Evolutionary conservation across 2,113 vertebrate species (phyloP).

Genomic region (Periophthalmus modestus): DNA sequence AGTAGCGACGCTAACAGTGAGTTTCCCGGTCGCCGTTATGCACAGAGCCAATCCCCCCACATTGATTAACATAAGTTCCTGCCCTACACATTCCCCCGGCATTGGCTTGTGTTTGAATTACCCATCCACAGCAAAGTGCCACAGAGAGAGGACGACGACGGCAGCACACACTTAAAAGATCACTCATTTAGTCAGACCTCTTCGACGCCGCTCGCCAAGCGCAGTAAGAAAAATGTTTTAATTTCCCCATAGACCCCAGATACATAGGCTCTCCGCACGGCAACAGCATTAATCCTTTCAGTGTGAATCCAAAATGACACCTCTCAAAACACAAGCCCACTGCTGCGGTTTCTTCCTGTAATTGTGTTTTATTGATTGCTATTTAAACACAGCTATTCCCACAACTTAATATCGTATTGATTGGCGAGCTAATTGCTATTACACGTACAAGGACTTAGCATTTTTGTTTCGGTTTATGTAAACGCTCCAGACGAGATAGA

Average conservation of each 20-base stretch:
- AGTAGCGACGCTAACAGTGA: no score
- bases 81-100: background rate
- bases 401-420: constrained; percentile 50
- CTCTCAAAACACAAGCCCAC: constrained; percentile 16
- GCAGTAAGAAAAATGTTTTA: constrained; percentile 26
- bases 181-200: constrained; percentile 19
- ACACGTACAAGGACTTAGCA: constrained; percentile 22
- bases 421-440: constrained; percentile 29
- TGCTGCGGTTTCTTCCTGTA: constrained; percentile 20
- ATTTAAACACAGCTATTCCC: constrained; percentile 30
- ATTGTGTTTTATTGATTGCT: constrained; percentile 60
- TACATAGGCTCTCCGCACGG: constrained; percentile 27
- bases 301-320: constrained; percentile 24
- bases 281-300: constrained; percentile 49
- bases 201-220: constrained; percentile 31
- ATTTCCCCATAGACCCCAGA: constrained; percentile 53
- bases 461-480: constrained; percentile 40
- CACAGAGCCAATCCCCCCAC: background rate
- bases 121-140: background rate
- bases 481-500: background rate
- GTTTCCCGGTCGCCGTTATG: no score
- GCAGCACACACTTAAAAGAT: constrained; percentile 5
- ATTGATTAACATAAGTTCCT: background rate
- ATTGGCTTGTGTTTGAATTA: constrained; percentile 1
- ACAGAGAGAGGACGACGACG: background rate